Base-by-base conservation (phyloP, 2,113 vertebrate species). In the Amblyornis subalaris region DNA sequence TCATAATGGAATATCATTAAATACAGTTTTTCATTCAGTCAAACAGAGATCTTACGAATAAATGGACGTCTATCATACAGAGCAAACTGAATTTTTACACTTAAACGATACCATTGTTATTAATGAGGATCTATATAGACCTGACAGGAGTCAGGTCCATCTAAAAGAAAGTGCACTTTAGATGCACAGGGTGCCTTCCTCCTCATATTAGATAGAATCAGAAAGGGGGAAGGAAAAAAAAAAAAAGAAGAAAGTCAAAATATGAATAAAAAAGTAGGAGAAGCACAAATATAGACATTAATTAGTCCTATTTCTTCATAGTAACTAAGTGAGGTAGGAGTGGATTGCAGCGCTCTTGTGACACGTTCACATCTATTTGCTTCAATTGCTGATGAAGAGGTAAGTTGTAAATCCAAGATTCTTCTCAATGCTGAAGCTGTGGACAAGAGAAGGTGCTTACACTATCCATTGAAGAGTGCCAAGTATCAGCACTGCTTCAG, bases 1-100 rank as follows among this genome's bases (percentile, higher is more conserved):
- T 83, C 38, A 55, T 83, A 92, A 86, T 66, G 60, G 50, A 89
- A 80, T 10, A 4, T 83, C 44, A 92, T 95, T 95, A 88, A 90
- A 60, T 70, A 31, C 15, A 80, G 29, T 38, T 91, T 91, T 95
- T 93, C 47, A 73, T 83, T 94, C 82, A 88, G 42, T 88, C 75
- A 65, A 20, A 71, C 29, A 61, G 45, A 61, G 61, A 47, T 47
- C 13, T 93, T 85, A 71, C 35, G 47, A 93, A 95, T 88, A 88
- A 91, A 92, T 88, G 51, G 55, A 58, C 0, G 0, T 29, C 45
- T 80, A 23, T 72, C 40, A 61, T 35, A 35, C 17, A 83, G 17
- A 76, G 14, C 8, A 85, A 70, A 62, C 29, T 35, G 31, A 16
- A 36, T 58, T 92, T 92, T 88, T 93, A 31, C 29, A 44, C 84